phyloP scores from a whole-genome alignment of 2,113 vertebrate species.

The Ammospiza nelsoni region DNA sequence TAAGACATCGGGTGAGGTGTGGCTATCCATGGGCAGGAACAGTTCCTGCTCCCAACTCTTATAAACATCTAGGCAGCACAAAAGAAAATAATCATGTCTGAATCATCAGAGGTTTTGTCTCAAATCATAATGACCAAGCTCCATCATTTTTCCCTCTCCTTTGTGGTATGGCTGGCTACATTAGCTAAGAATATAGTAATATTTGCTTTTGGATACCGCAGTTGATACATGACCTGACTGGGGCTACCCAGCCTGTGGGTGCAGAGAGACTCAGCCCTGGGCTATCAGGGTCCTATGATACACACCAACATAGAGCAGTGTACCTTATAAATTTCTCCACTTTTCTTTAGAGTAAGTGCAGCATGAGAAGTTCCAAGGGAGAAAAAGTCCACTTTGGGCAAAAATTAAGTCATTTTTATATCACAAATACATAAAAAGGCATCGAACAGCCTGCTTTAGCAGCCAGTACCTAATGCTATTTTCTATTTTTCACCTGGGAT shows the following conservation, averaged over 20 bases:
- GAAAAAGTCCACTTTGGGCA: not conserved
- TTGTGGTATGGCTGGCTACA: not conserved
- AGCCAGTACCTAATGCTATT: not conserved
- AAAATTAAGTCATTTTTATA: not conserved
- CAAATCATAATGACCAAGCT: not conserved
- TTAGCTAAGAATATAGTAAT: not conserved
- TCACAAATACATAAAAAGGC: not conserved
- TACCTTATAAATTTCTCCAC: not conserved
- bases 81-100: not conserved
- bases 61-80: not conserved
- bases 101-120: not conserved
- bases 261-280: accelerated
- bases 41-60: not conserved
- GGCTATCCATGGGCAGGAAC: not conserved
- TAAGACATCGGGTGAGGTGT: accelerated
- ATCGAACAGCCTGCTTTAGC: not conserved
- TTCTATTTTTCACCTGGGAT: not conserved
- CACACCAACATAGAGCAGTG: accelerated
- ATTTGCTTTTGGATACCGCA: not conserved
- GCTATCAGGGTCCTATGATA: not conserved
- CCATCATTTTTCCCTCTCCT: not conserved
- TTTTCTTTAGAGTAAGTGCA: not conserved
- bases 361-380: not conserved
- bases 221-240: too few relatives aligned
- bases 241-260: accelerated